Base-by-base conservation (phyloP, 1,140 invertebrate species). In the Aleiodes sp. region DNA sequence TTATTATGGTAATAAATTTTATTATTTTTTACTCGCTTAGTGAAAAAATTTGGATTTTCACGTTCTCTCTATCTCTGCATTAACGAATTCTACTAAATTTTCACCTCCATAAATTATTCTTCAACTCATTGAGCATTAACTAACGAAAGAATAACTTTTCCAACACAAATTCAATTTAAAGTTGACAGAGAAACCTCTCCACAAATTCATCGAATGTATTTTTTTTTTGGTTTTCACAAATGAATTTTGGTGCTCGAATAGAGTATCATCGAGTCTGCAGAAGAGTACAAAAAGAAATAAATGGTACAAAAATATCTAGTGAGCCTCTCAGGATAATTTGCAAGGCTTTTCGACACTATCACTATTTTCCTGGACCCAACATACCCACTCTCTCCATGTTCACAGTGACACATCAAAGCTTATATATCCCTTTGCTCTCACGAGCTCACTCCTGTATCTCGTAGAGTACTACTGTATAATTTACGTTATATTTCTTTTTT, bases 301-400 rank as follows among this genome's bases (percentile, higher is more conserved):
- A 4, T 8, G n/a, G 52, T 12, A n/a, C n/a, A 39, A 39, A 60
- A 65, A 65, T 16, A 65, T 10, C 43, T 35, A 56, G 41, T 33
- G 28, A 52, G 43, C 28, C 63, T 56, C 31, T 65, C 29, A 65
- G 63, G 43, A 65, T 52, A 29, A 65, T 65, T 65, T 56, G 29
- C 43, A n/a, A 65, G 35, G 60, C 33, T 62, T 39, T 37, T 35
- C 26, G 14, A 60, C 46, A 52, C 46, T 52, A 52, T 52, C 46
- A 21, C 26, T 52, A 52, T 52, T 52, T 24, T 52, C 46, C 46
- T 33, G 9, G 29, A 60, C 33, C 14, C 19, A 62, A 29, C 16
- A 4, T 26, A 9, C 60, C 19, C 16, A 37, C 16, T 39, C 29
- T 62, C 60, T 33, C 60, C 46, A 52, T 52, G 57, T 31, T 26